These are phyloP conservation scores for Lagocephalus sceleratus DNA, from an alignment of 2,797 vertebrate species.

Conservation along the genomic window DNA sequence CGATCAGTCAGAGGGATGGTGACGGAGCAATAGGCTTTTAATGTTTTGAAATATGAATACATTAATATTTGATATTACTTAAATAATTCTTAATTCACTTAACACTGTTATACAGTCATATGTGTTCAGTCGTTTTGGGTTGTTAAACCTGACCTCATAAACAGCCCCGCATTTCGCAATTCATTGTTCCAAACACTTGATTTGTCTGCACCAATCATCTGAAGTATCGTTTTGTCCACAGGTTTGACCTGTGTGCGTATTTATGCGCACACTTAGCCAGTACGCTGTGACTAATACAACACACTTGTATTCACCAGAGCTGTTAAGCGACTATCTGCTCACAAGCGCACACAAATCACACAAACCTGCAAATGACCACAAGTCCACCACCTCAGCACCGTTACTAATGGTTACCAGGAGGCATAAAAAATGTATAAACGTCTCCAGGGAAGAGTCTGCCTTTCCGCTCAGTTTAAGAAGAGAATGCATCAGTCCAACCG, in stretches of 20 bases:
- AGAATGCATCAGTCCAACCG: background rate
- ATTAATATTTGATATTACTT: too few relatives aligned
- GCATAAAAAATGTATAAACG: slow-evolving; percentile 19
- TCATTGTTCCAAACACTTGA: too few relatives aligned
- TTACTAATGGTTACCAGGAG: slow-evolving; percentile 21
- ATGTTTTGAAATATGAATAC: too few relatives aligned
- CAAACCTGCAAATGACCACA: slow-evolving; percentile 22
- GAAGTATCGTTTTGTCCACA: slow-evolving; percentile 5
- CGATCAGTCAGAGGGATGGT: too few relatives aligned
- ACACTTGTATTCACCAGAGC: slow-evolving; percentile 34
- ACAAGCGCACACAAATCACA: slow-evolving; percentile 21
- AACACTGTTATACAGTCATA: too few relatives aligned
- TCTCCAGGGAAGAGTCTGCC: slow-evolving; percentile 8
- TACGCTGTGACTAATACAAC: slow-evolving; percentile 6
- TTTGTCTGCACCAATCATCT: background rate
- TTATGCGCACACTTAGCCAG: slow-evolving; percentile 7
- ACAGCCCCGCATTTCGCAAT: too few relatives aligned
- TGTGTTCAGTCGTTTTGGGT: too few relatives aligned
- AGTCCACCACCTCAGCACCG: slow-evolving; percentile 16
- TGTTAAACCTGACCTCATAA: too few relatives aligned
- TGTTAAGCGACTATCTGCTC: slow-evolving; percentile 27
- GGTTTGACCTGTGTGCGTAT: slow-evolving; percentile 18
- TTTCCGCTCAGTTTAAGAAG: too few relatives aligned
- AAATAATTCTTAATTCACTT: too few relatives aligned
- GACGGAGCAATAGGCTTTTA: too few relatives aligned